Percentiles rank a stretch among this genome's conserved stretches.
Conservation (phyloP, 64 coral and sea anemone genomes). For the Orbicella faveolata region DNA sequence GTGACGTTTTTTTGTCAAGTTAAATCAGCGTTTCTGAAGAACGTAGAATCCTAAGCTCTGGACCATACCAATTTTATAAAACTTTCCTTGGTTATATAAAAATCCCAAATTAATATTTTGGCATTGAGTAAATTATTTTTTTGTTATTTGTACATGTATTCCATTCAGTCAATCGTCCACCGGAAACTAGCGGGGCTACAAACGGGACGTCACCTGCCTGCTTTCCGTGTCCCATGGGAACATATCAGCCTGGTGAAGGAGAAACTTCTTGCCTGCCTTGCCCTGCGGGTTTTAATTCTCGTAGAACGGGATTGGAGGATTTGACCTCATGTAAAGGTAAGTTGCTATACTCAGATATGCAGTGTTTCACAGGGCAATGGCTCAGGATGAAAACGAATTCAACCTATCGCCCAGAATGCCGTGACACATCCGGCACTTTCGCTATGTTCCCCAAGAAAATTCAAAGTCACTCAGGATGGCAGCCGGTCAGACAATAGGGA, state of each 20-base stretch:
- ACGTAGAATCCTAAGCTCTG: too few relatives aligned
- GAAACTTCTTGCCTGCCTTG: constrained; percentile 21
- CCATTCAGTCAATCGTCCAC: constrained; percentile 33
- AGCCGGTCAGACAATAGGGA: too few relatives aligned
- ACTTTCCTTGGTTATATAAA: too few relatives aligned
- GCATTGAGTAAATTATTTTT: too few relatives aligned
- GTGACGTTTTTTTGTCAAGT: not conserved
- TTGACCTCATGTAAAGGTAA: constrained; percentile 37
- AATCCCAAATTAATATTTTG: too few relatives aligned
- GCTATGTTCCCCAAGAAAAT: too few relatives aligned
- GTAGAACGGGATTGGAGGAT: constrained; percentile 7
- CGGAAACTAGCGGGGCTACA: constrained; percentile 3
- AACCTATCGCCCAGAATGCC: too few relatives aligned
- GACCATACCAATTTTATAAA: too few relatives aligned
- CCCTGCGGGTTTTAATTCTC: constrained; percentile 14
- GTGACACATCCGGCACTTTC: too few relatives aligned
- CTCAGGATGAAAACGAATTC: not conserved
- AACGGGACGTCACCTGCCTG: constrained; percentile 11
- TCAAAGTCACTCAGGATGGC: too few relatives aligned
- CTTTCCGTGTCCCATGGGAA: constrained; percentile 25
- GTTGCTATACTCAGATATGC: not conserved
- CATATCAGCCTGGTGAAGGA: constrained; percentile 41
- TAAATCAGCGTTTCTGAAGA: not conserved
- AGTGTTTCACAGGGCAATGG: not conserved
- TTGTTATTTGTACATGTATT: too few relatives aligned